A percentile compares a stretch with the other conserved stretches of the same genome.
Conservation (phyloP, 2,113 vertebrate genomes). For the Ovis canadensis region DNA sequence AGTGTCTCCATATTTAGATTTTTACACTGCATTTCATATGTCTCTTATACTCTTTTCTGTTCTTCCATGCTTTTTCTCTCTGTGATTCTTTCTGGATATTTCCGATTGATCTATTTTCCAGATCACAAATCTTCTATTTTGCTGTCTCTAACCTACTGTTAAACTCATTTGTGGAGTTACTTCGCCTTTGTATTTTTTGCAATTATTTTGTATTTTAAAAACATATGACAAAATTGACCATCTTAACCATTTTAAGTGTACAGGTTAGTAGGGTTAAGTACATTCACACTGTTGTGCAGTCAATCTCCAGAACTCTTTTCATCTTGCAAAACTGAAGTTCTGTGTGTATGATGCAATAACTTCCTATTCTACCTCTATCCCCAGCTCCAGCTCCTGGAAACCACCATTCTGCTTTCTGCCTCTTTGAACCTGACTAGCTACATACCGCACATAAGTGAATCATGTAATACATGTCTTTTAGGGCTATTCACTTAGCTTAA, state of each 20-base stretch:
- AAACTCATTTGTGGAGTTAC: background rate
- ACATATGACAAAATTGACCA: background rate
- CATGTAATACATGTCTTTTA: background rate
- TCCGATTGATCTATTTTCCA: background rate
- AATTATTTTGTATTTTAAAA: background rate
- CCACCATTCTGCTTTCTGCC: background rate
- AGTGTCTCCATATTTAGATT: background rate
- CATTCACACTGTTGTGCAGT: background rate
- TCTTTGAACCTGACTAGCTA: background rate
- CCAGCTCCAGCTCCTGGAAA: background rate
- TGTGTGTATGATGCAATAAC: background rate
- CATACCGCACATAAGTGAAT: background rate
- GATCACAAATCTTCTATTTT: background rate
- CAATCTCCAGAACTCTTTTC: background rate
- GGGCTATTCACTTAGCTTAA: background rate
- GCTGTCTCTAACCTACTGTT: background rate
- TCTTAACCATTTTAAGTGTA: background rate
- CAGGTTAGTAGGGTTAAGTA: background rate
- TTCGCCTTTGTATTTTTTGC: accelerated
- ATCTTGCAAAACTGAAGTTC: background rate
- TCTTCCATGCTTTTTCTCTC: background rate
- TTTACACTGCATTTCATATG: no score
- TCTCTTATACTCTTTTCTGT: background rate
- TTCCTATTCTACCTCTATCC: background rate
- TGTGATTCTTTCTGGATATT: background rate